Evolutionary conservation across 92 coral and sea anemone genomes (phyloP), one percentile per base, ranked within the genome.

Genomic region (Chrysogorgia sp.): DNA sequence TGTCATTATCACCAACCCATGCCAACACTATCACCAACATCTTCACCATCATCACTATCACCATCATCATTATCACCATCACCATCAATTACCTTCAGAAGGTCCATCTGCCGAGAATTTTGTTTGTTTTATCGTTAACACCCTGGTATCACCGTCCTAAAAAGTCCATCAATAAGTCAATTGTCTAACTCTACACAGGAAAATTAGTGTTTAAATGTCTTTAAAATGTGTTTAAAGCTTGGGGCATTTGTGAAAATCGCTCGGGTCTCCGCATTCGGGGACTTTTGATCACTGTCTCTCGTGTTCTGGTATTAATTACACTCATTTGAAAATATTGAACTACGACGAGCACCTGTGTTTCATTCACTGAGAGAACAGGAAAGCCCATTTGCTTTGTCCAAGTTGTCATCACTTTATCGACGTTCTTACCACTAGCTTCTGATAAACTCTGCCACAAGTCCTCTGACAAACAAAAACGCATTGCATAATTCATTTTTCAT

Each of bases 381-480:
- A 87, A 96, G 28, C 99, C 99, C 99, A 96, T 96, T 80, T 96
- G 96, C 56, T 89, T 88, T 14, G 99, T 96, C 99, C 99, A 96
- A 26, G 99, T 82, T 26, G 80, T 89, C 99, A 96, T 96, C 71
- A 96, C 82, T 9, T 79, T 86, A 33, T 90, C 92, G 22, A 96
- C 90, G 52, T 96, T 92, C 65, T 96, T 96, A 58, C 91, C 88
- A 76, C 99, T 91, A 15, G 92, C 92, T 26, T 84, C 83, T 8
- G 88, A 88, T 20, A 96, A 71, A 49, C 90, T 81, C 10, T 80
- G 87, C 99, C 99, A 96, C 29, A 96, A 67, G 77, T 96, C 99
- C 79, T 89, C 99, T 96, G 53, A 6, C 2, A 15, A 15, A 47
- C 7, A 47, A 47, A 7, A 47, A n/a, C n/a, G n/a, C n/a, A n/a